Evolutionary conservation across 1,140 invertebrate species (phyloP), one percentile per base, ranked within the genome.

Genomic region (Ylistrum balloti): DNA sequence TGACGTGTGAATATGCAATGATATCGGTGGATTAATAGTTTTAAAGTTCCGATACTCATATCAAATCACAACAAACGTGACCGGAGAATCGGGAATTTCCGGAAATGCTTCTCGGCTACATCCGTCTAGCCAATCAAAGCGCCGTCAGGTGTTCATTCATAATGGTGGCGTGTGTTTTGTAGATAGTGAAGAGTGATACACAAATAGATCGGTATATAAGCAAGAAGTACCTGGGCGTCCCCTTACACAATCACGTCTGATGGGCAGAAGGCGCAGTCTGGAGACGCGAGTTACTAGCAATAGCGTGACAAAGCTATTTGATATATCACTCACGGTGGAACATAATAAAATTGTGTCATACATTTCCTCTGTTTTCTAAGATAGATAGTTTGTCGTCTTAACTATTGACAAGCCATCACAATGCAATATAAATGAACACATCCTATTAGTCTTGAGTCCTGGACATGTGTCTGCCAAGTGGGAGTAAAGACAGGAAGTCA

Each of bases 191-290:
- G n/a, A n/a, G 22, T 28, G 56, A 74, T 74, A 74, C 56, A 74
- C 56, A 74, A 74, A 74, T 74, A 74, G 56, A 74, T 74, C 56
- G 28, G 56, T 74, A 74, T 74, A 74, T 74, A 74, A 74, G 56
- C 56, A 28, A 22, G 56, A 74, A 11, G 56, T 74, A 74, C 22
- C 56, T 74, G 56, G 56, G 56, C 56, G 56, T n/a, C 56, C 5
- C 56, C 20, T 74, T 28, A 28, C 56, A 74, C 56, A 28, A 22
- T 56, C 45, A 56, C 45, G 45, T 74, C 1, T 22, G 20, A 11
- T n/a, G 56, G 56, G n/a, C 9, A 28, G 56, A n/a, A 1, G 56
- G 3, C 56, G n/a, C 56, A 28, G 22, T 74, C 56, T 22, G 56
- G 7, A 48, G 20, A 48, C 45, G 22, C 2, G 41, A 11, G 22